A percentile compares a stretch with the other conserved stretches of the same genome.
Evolutionary conservation across 2,113 vertebrate genomes (phyloP).

Genomic region (Xiphophorus maculatus): DNA sequence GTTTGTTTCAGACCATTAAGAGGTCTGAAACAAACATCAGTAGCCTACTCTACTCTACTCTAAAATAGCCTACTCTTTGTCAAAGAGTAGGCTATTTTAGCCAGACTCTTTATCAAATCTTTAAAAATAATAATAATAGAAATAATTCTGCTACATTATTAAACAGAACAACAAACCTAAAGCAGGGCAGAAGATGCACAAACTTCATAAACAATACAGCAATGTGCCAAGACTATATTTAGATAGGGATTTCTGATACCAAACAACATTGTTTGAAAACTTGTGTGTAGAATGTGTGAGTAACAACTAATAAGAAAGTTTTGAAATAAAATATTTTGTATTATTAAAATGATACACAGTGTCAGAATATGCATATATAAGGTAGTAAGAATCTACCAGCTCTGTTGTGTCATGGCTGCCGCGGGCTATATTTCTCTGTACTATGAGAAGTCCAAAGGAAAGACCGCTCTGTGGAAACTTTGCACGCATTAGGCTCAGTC

Average conservation of each 20-base stretch:
- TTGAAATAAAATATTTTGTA: neutral
- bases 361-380: neutral
- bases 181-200: slow-evolving; percentile 23
- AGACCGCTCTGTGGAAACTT: neutral
- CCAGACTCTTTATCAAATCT: neutral
- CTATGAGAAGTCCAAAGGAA: neutral
- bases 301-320: neutral
- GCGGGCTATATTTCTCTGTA: neutral
- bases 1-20: slow-evolving; percentile 41
- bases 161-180: neutral
- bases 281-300: slow-evolving; percentile 30
- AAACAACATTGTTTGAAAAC: slow-evolving; percentile 51
- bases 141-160: neutral
- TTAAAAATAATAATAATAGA: neutral
- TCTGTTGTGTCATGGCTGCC: neutral
- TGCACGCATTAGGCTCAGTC: neutral
- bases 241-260: slow-evolving; percentile 54
- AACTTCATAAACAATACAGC: slow-evolving; percentile 42
- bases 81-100: neutral
- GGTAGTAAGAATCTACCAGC: neutral
- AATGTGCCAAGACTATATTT: slow-evolving; percentile 63
- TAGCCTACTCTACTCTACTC: too few species aligned
- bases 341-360: neutral
- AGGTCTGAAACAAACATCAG: too few species aligned
- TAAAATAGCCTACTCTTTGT: too few species aligned